Percentiles rank a stretch among this genome's conserved stretches.
Evolutionary conservation across 2,797 vertebrate genomes (phyloP).

Genomic region (Rhinogobio ventralis): DNA sequence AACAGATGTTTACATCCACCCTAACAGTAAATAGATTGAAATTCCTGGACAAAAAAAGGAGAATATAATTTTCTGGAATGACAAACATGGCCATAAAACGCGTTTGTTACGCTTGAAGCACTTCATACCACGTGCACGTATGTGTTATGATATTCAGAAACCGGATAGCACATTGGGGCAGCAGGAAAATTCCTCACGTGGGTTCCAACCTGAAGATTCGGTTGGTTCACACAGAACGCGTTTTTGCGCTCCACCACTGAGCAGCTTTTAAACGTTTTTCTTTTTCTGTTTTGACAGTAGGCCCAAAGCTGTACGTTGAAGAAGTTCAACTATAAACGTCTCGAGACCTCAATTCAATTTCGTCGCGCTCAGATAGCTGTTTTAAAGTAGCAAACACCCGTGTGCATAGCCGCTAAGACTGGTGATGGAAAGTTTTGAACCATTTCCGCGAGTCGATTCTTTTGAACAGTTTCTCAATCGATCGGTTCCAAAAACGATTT

Average conservation of each 20-base stretch:
- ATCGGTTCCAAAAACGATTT: background rate
- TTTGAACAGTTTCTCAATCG: background rate
- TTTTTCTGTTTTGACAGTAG: background rate
- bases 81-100: background rate
- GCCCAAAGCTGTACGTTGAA: background rate
- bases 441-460: background rate
- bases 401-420: background rate
- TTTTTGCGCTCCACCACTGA: background rate
- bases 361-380: background rate
- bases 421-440: background rate
- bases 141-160: conserved; percentile 17
- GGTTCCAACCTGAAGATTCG: background rate
- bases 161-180: background rate
- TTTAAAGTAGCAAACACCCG: background rate
- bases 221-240: background rate
- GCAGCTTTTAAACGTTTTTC: background rate
- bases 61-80: background rate
- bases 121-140: background rate
- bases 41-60: background rate
- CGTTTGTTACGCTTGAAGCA: background rate
- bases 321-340: background rate
- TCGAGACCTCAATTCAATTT: background rate
- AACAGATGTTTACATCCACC: conserved; percentile 33
- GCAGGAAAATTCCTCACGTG: background rate
- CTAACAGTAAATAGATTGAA: conserved; percentile 28